Percentiles rank a stretch among this genome's conserved stretches.
Conservation (phyloP, 2,888 invertebrate species). For the Allygus modestus region DNA sequence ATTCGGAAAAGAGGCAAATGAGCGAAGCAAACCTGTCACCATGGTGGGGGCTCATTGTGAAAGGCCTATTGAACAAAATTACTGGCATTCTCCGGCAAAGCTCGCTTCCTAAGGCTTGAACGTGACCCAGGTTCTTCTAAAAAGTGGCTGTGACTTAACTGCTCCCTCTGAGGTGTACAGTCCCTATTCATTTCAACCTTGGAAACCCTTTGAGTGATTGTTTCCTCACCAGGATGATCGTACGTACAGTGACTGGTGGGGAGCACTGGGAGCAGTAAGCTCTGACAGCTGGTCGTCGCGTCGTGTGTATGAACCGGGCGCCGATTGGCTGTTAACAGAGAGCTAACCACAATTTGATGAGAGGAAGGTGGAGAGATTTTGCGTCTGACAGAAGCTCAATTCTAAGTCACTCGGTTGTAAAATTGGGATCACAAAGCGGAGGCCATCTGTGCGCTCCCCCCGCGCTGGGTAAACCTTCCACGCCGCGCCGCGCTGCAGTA, state of each 20-base stretch:
- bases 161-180: too few species aligned
- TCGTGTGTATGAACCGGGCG: background rate
- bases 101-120: too few species aligned
- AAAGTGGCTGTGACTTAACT: too few species aligned
- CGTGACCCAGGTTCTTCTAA: too few species aligned
- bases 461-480: background rate
- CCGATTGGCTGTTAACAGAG: slow-evolving; percentile 40
- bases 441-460: slow-evolving; percentile 45
- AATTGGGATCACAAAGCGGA: slow-evolving; percentile 51
- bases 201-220: background rate
- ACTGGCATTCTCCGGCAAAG: too few species aligned
- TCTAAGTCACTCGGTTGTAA: slow-evolving; percentile 50
- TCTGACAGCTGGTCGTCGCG: slow-evolving; percentile 3
- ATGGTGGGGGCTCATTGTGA: too few species aligned
- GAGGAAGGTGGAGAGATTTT: slow-evolving; percentile 57
- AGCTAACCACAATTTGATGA: slow-evolving; percentile 54
- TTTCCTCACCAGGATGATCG: background rate
- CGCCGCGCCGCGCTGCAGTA: background rate
- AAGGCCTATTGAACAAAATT: too few species aligned
- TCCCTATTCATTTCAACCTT: background rate
- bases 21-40: too few species aligned
- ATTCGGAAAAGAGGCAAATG: too few species aligned
- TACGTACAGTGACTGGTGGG: background rate
- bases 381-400: slow-evolving; percentile 55
- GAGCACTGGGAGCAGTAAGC: too few species aligned